Base-by-base conservation (phyloP, 2,113 vertebrate genomes). In the Chunga burmeisteri region DNA sequence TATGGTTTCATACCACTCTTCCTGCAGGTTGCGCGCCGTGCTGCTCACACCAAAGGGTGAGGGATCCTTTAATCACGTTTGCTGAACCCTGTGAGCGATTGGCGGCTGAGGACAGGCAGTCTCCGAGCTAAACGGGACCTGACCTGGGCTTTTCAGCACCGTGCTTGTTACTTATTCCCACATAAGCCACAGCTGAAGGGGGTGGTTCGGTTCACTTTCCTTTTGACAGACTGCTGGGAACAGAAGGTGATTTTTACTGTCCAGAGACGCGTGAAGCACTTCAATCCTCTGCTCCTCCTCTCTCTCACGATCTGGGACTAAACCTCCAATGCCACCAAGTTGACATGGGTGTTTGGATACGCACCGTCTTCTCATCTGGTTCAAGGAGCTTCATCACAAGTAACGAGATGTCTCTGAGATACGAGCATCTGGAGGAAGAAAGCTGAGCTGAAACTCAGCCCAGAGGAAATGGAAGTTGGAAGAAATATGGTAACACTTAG, bases 391-490 rank as follows among this genome's bases (percentile, higher is more conserved):
- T 27, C 36, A 12, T 34, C 84, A 19, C 71, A 38, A 50, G 55
- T 34, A 87, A 87, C 9, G 49, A 50, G 50, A 77, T 38, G 71
- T 46, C 71, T 88, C 84, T 21, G 71, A 82, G 90, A 70, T 49
- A 58, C 1, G 27, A 92, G 90, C 90, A 88, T 77, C 90, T 88
- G 90, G 78, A 88, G 63, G 71, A 77, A 81, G 84, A 81, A 74
- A 68, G 83, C 83, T 55, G 77, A 87, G 90, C 90, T 92, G 90
- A 92, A 82, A 88, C 56, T 29, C 90, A 88, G 90, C 84, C 90
- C 90, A 88, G 78, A 77, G 90, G 90, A 92, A 92, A 77, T 58
- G 77, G 84, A 44, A 92, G 70, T 56, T 75, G 71, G 90, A 87
- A 82, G 78, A 63, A 87, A 75, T 63, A 49, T 44, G 90, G 84